Evolutionary conservation across 2,888 invertebrate species (phyloP).

Genomic region (Limnephilus rhombicus): DNA sequence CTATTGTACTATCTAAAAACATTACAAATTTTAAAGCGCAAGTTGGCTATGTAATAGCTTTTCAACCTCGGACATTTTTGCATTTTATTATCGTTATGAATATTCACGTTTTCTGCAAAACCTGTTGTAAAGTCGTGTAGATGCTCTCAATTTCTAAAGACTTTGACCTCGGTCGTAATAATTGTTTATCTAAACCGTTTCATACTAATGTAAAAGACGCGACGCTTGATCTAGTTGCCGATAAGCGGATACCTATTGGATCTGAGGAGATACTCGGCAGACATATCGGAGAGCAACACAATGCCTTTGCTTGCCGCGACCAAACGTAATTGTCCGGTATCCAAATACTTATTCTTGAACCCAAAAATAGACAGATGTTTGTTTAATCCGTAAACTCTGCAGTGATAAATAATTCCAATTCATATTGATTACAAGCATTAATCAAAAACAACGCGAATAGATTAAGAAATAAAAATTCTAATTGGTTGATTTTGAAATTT

Average conservation of each 20-base stretch:
- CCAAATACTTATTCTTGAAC: background rate
- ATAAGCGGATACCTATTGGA: conserved; percentile 8
- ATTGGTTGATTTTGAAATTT: background rate
- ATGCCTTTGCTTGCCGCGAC: background rate
- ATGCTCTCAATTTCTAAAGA: conserved; percentile 23
- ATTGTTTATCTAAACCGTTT: conserved; percentile 16
- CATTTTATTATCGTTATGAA: background rate
- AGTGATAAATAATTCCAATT: background rate
- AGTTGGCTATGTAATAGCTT: background rate
- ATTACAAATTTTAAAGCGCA: background rate
- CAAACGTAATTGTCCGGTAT: background rate
- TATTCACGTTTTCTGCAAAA: background rate
- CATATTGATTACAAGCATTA: background rate
- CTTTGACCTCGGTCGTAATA: conserved; percentile 11
- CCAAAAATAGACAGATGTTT: background rate
- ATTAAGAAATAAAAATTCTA: background rate
- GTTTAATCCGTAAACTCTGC: background rate
- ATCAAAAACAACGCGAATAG: background rate
- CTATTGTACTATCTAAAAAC: background rate
- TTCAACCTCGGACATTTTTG: background rate
- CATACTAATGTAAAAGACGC: background rate
- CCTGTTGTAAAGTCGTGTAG: background rate
- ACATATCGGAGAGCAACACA: background rate
- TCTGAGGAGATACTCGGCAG: background rate
- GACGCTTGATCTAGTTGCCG: conserved; percentile 7